Percentiles rank a stretch among this genome's conserved stretches.
phyloP scores from a whole-genome alignment of 2,113 vertebrate species.

The Esox niger region DNA sequence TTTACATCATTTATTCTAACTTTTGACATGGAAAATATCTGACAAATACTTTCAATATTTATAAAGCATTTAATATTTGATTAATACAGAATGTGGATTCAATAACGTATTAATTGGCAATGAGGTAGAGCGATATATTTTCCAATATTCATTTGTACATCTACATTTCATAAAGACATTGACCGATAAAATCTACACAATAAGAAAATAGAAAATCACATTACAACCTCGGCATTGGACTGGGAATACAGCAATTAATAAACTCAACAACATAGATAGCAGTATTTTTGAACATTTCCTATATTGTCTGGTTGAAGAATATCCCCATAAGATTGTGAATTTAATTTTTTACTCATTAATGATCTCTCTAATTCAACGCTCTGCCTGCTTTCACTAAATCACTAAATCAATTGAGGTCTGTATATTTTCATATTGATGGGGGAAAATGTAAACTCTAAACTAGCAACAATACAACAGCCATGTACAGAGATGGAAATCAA shows the following conservation, averaged over 20 bases:
- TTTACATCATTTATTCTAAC: too few relatives aligned
- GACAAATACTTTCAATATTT: too few relatives aligned
- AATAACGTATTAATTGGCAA: too few relatives aligned
- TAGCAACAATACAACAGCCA: conserved; percentile 65
- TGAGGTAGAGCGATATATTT: too few relatives aligned
- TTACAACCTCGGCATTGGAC: background rate
- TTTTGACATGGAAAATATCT: too few relatives aligned
- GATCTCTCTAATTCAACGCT: conserved; percentile 52
- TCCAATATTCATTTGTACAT: too few relatives aligned
- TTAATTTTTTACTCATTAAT: conserved; percentile 58
- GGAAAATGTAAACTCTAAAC: conserved; percentile 50
- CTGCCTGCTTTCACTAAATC: conserved; percentile 37
- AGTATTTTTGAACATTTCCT: conserved; percentile 50
- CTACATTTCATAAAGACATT: too few relatives aligned
- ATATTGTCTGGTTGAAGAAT: conserved; percentile 45
- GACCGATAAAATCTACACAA: too few relatives aligned
- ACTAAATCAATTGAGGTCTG: conserved; percentile 61
- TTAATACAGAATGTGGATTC: too few relatives aligned
- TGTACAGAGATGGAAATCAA: conserved; percentile 87
- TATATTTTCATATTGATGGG: conserved; percentile 50
- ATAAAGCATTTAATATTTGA: too few relatives aligned
- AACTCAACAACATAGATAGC: conserved; percentile 36
- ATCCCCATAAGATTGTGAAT: conserved; percentile 42
- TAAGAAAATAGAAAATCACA: too few relatives aligned
- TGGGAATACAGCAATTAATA: conserved; percentile 51